A percentile compares a stretch with the other conserved stretches of the same genome.
Evolutionary conservation across 2,888 invertebrate species (phyloP).

Genomic region (Tenthredo scrophulariae): DNA sequence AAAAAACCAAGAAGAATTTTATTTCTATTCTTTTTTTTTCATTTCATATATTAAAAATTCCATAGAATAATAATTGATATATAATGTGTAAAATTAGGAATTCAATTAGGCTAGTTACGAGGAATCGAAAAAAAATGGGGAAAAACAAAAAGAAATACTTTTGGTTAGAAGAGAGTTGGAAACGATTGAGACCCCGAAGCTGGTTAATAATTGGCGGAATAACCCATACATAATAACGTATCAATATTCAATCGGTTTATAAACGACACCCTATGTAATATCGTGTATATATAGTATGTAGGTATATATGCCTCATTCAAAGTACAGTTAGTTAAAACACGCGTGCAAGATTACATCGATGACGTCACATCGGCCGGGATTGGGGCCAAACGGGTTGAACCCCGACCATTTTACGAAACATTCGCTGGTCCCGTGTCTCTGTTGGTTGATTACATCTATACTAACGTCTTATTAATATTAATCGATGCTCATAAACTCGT

Average conservation of each 20-base stretch:
- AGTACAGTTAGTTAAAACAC: conserved; percentile 70
- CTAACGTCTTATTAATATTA: conserved; percentile 20
- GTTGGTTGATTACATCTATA: not conserved
- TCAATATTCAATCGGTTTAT: not conserved
- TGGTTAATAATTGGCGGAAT: too few species aligned
- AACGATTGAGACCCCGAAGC: too few species aligned
- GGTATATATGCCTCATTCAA: conserved; percentile 16
- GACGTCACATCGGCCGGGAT: conserved; percentile 64
- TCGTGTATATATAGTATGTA: not conserved
- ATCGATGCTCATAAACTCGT: conserved; percentile 20
- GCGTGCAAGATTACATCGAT: conserved; percentile 68
- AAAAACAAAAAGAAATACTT: too few species aligned
- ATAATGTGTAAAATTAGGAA: too few species aligned
- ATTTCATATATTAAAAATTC: too few species aligned
- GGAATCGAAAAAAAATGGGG: too few species aligned
- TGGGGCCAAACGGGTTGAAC: conserved; percentile 52
- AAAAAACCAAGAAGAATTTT: too few species aligned
- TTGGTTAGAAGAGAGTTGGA: too few species aligned
- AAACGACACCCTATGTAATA: conserved; percentile 16
- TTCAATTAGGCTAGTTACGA: too few species aligned
- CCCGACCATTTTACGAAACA: conserved; percentile 47
- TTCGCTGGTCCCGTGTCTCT: conserved; percentile 34
- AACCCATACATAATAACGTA: not conserved
- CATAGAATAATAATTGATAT: too few species aligned
- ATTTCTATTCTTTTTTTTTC: too few species aligned